A percentile compares a stretch with the other conserved stretches of the same genome.
These are phyloP conservation scores for Diarsia rubi DNA, from an alignment of 2,888 invertebrate genomes.

Conservation along the genomic window DNA sequence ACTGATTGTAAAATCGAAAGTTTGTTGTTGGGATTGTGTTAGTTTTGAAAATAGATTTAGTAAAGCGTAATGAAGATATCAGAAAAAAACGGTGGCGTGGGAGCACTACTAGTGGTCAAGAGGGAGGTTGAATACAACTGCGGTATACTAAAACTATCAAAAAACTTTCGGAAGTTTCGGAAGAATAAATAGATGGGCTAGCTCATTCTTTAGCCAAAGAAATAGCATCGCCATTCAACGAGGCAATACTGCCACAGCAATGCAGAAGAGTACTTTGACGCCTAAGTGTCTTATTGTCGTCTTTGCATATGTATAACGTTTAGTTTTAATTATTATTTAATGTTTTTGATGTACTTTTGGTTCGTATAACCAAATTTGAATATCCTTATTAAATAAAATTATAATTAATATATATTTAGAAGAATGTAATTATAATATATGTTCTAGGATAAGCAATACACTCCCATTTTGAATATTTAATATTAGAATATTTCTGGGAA, in stretches of 20 bases:
- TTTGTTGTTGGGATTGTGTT: neutral
- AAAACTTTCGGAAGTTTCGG: neutral
- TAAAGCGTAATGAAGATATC: neutral
- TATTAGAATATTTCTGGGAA: neutral
- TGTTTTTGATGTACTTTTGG: no score
- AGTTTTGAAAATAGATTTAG: neutral
- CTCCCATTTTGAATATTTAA: neutral
- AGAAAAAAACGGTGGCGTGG: neutral
- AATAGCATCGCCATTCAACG: no score
- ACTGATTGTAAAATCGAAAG: conserved; percentile 26
- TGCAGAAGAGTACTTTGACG: no score
- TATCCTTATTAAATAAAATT: no score
- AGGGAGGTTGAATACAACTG: neutral
- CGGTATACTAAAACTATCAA: neutral
- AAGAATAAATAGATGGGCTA: no score
- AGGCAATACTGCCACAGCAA: no score
- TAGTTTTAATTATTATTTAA: no score
- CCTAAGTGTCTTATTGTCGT: no score
- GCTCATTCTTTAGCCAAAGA: no score
- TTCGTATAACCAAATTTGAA: no score
- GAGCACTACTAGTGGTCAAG: neutral
- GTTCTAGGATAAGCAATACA: neutral
- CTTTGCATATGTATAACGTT: no score
- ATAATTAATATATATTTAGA: neutral
- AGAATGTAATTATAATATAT: neutral